Evolutionary conservation across 2,113 vertebrate genomes (phyloP).

Genomic region (Clarias gariepinus): DNA sequence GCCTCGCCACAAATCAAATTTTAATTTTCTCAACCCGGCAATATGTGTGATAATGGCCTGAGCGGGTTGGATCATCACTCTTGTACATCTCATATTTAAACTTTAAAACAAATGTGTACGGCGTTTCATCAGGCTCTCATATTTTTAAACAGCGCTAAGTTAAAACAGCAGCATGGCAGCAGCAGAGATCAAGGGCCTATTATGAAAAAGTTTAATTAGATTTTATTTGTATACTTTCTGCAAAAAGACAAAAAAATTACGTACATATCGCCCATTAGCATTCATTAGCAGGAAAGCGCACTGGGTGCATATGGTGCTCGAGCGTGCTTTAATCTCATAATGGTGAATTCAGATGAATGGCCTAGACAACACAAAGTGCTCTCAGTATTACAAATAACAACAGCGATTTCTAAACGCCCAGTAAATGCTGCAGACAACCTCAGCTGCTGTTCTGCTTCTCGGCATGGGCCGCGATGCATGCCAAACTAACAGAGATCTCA

Average conservation of each 20-base stretch:
- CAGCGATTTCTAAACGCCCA: neutral
- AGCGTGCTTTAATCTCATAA: neutral
- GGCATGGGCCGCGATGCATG: neutral
- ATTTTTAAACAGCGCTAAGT: neutral
- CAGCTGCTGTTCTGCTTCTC: slow-evolving; percentile 6
- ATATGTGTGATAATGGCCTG: slow-evolving; percentile 58
- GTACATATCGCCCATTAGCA: slow-evolving; percentile 1
- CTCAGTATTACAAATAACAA: neutral
- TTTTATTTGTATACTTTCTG: neutral
- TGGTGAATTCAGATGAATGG: slow-evolving; percentile 12
- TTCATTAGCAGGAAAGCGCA: neutral
- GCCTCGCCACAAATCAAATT: slow-evolving; percentile 60
- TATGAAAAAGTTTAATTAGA: slow-evolving; percentile 4
- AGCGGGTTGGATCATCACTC: slow-evolving; percentile 54
- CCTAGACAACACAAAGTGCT: slow-evolving; percentile 1
- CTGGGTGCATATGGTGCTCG: neutral
- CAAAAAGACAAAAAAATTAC: neutral
- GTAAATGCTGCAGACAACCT: slow-evolving; percentile 11
- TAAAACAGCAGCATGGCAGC: neutral
- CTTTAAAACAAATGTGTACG: slow-evolving; percentile 44
- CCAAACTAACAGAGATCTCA: neutral
- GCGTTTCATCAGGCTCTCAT: neutral
- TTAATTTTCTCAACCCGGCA: slow-evolving; percentile 54
- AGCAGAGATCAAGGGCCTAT: neutral
- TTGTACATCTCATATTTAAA: slow-evolving; percentile 52